Conservation (phyloP, 2,113 vertebrate species). For the Podiceps cristatus region DNA sequence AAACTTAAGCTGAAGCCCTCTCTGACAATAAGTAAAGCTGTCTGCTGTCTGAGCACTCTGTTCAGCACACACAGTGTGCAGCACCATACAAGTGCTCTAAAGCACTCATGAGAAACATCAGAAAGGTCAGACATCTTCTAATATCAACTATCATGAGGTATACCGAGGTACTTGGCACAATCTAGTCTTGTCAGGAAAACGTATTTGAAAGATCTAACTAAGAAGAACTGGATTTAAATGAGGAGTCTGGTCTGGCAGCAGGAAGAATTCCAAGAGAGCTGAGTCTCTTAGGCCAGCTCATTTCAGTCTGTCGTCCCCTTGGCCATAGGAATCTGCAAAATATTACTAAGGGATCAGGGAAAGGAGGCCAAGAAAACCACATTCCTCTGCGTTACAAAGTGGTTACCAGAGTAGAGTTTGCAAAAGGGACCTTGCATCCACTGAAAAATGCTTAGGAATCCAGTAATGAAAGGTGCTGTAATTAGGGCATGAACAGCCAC, state of each 20-base stretch:
- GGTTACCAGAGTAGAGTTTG: conserved; percentile 34
- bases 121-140: neutral
- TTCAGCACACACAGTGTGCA: neutral
- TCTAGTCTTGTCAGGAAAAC: neutral
- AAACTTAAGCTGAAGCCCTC: neutral
- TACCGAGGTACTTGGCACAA: neutral
- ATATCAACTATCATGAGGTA: accelerated
- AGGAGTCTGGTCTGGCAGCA: neutral
- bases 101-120: neutral
- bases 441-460: conserved; percentile 2
- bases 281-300: neutral
- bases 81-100: neutral
- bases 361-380: conserved; percentile 25
- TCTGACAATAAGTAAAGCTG: neutral
- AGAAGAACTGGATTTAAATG: neutral
- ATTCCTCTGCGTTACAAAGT: conserved; percentile 23
- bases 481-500: neutral
- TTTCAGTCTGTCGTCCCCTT: conserved; percentile 21
- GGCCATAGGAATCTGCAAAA: conserved; percentile 8
- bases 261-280: neutral
- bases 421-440: neutral
- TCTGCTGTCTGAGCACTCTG: neutral
- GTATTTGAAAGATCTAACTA: neutral
- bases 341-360: neutral
- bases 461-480: neutral